Evolutionary conservation across 2,888 invertebrate species (phyloP).

Genomic region (Microchrysa polita): DNA sequence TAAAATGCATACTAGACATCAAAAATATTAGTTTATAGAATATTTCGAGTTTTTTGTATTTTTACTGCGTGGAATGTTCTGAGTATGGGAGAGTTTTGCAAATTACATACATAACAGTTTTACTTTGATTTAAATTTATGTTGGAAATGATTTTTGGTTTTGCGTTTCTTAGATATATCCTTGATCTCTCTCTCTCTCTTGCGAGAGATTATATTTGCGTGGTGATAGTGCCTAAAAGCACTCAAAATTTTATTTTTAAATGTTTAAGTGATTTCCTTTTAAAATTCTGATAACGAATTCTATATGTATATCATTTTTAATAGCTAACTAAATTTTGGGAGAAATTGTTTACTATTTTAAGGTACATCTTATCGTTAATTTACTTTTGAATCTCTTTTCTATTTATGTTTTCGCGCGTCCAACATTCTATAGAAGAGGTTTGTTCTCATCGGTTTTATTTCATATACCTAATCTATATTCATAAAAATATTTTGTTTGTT

Average conservation of each 20-base stretch:
- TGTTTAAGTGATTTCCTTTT: no score
- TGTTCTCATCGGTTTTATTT: neutral
- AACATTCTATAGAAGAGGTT: neutral
- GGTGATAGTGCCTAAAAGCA: no score
- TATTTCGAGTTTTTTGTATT: neutral
- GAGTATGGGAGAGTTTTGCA: constrained; percentile 8
- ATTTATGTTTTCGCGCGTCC: neutral
- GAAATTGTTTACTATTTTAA: constrained; percentile 30
- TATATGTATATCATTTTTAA: constrained; percentile 23
- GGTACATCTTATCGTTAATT: constrained; percentile 24
- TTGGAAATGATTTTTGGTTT: neutral
- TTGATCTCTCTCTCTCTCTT: no score
- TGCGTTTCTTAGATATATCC: no score
- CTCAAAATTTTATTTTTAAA: no score
- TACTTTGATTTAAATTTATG: no score
- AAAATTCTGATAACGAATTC: no score
- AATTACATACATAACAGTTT: no score
- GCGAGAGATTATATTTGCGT: no score
- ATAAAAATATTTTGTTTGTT: neutral
- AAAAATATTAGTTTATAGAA: constrained; percentile 14
- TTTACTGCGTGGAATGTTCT: constrained; percentile 15
- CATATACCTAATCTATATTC: constrained; percentile 12
- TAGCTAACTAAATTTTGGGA: constrained; percentile 36
- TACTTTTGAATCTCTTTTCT: neutral
- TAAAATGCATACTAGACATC: constrained; percentile 30